phyloP scores from a whole-genome alignment of 2,113 vertebrate species.

The Neodon shergylaensis region DNA sequence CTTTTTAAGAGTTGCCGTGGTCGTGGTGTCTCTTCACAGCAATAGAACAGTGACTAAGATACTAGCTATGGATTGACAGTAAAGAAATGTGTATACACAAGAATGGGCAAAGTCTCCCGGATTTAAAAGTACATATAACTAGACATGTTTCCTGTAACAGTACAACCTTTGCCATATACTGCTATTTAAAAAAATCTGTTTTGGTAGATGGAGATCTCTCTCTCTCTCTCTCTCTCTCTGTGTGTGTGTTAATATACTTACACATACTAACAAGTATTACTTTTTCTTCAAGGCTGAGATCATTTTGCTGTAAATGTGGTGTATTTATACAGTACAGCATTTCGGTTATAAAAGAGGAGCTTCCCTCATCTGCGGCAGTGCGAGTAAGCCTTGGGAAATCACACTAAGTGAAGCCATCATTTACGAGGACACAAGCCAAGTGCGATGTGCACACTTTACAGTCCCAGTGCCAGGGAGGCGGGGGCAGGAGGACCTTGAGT shows the following conservation, averaged over 20 bases:
- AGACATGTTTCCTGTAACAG: not conserved
- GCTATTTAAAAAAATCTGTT: not conserved
- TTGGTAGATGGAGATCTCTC: not conserved
- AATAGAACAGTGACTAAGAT: not conserved
- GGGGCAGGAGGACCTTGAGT: not conserved
- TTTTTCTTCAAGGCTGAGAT: constrained; percentile 46
- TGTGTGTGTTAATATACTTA: not conserved
- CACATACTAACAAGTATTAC: not conserved
- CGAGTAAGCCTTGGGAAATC: not conserved
- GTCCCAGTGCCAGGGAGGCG: too few species aligned
- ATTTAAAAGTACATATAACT: not conserved
- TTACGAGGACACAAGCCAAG: not conserved
- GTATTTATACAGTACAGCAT: not conserved
- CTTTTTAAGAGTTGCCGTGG: not conserved
- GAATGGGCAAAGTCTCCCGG: not conserved
- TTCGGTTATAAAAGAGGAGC: not conserved
- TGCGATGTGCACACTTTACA: not conserved
- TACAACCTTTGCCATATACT: not conserved
- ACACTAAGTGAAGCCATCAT: not conserved
- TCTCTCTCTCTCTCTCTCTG: not conserved
- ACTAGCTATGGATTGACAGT: not conserved
- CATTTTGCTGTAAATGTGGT: not conserved
- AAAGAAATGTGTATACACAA: not conserved
- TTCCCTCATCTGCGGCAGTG: not conserved
- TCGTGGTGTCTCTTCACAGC: not conserved